Percentiles rank a stretch among this genome's conserved stretches.
phyloP scores from a whole-genome alignment of 2,113 vertebrate genomes.

The Indicator maculatus region DNA sequence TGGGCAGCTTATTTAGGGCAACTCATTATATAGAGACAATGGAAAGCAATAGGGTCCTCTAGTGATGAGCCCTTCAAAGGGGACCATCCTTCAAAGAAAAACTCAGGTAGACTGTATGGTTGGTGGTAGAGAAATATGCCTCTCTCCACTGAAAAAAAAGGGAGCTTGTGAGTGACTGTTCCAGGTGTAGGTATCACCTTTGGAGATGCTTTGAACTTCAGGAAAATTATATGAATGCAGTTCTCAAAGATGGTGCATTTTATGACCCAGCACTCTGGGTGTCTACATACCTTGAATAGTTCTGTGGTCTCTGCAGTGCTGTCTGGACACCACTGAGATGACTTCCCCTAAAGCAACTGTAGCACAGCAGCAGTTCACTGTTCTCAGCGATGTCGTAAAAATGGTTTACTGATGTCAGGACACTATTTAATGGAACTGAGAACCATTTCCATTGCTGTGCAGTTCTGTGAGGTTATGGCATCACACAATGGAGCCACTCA shows the following conservation, averaged over 20 bases:
- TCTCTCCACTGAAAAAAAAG: background rate
- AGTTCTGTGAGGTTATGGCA: background rate
- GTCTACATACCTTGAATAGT: background rate
- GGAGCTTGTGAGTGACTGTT: background rate
- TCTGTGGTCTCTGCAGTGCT: background rate
- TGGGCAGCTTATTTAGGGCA: background rate
- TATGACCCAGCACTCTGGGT: background rate
- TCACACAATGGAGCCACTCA: background rate
- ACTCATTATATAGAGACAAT: accelerated
- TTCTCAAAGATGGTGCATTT: background rate
- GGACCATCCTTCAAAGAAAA: background rate
- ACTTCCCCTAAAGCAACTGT: background rate
- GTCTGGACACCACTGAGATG: background rate
- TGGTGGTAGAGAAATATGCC: background rate
- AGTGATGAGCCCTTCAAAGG: background rate
- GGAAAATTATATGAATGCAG: background rate
- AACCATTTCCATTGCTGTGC: background rate
- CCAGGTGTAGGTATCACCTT: background rate
- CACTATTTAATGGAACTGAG: background rate
- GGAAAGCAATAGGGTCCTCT: background rate
- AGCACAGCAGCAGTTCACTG: background rate
- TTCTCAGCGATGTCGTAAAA: background rate
- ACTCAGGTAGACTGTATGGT: background rate
- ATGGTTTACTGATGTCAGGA: background rate
- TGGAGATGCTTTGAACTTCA: background rate